Percentiles rank a stretch among this genome's conserved stretches.
These are phyloP conservation scores for Tridacna gigas DNA, from an alignment of 2,888 invertebrate genomes.

Conservation along the genomic window DNA sequence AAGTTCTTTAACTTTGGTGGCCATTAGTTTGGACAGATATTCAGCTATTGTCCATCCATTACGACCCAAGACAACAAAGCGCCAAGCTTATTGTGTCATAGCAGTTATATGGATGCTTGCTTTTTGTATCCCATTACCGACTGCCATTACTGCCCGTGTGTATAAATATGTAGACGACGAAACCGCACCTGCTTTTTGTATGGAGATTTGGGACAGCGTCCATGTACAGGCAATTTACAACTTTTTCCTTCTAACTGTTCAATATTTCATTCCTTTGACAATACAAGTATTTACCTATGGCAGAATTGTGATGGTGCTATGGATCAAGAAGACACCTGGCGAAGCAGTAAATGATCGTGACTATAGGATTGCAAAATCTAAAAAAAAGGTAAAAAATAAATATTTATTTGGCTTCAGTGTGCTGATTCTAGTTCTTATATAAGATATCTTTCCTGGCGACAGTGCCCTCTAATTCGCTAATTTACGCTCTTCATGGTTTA, in stretches of 20 bases:
- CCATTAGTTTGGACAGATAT: conserved; percentile 95
- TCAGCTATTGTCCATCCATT: conserved; percentile 96
- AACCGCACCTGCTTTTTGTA: conserved; percentile 69
- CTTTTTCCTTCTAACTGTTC: conserved; percentile 91
- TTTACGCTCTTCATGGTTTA: no score
- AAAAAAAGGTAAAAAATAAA: conserved; percentile 92
- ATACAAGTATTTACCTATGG: conserved; percentile 95
- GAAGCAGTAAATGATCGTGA: conserved; percentile 94
- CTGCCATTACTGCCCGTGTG: conserved; percentile 89
- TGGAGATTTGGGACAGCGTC: conserved; percentile 72
- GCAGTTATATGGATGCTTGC: conserved; percentile 91
- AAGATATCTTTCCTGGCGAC: no score
- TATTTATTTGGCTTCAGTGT: background rate
- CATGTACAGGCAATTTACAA: conserved; percentile 88
- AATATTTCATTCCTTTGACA: conserved; percentile 93
- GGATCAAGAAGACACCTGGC: conserved; percentile 94
- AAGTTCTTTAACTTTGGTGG: conserved; percentile 95
- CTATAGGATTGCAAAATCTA: conserved; percentile 93
- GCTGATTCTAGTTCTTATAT: no score
- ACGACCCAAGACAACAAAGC: conserved; percentile 91
- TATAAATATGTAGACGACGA: conserved; percentile 69
- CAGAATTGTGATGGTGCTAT: conserved; percentile 94
- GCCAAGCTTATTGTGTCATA: conserved; percentile 90
- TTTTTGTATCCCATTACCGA: conserved; percentile 92
- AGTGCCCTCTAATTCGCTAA: no score